phyloP scores from a whole-genome alignment of 2,113 vertebrate species.

The Chelonoidis abingdonii region DNA sequence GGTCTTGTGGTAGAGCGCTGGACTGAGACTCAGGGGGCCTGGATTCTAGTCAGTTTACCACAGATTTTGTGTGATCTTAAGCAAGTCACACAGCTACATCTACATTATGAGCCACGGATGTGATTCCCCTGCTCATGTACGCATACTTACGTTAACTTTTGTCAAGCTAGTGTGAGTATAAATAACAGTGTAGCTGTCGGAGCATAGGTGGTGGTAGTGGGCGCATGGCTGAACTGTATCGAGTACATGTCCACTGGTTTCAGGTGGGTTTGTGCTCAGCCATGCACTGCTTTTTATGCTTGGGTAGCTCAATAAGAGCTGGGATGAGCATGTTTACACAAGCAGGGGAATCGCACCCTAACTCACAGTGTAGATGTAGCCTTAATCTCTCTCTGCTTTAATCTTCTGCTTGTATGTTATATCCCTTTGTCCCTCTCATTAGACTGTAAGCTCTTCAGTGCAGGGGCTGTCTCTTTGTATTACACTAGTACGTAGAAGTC shows the following conservation, averaged over 20 bases:
- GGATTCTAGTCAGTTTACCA: not conserved
- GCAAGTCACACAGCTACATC: not conserved
- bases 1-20: not conserved
- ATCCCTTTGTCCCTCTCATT: not conserved
- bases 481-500: not conserved
- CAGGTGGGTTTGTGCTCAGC: not conserved
- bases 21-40: not conserved
- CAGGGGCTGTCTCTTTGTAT: not conserved
- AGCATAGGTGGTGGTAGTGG: not conserved
- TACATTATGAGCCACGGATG: not conserved
- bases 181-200: not conserved
- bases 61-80: not conserved
- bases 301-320: not conserved
- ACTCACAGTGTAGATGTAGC: not conserved
- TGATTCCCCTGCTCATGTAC: not conserved
- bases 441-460: not conserved
- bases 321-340: not conserved
- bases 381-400: not conserved
- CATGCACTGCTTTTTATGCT: not conserved
- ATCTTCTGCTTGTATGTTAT: not conserved
- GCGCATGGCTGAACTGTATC: not conserved
- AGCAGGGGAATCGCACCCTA: not conserved
- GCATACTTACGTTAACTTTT: not conserved
- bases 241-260: not conserved
- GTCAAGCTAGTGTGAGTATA: not conserved